A percentile compares a stretch with the other conserved stretches of the same genome.
These are phyloP conservation scores for Typhlichthys eigenmanni DNA, from an alignment of 2,797 vertebrate species.

Conservation along the genomic window DNA sequence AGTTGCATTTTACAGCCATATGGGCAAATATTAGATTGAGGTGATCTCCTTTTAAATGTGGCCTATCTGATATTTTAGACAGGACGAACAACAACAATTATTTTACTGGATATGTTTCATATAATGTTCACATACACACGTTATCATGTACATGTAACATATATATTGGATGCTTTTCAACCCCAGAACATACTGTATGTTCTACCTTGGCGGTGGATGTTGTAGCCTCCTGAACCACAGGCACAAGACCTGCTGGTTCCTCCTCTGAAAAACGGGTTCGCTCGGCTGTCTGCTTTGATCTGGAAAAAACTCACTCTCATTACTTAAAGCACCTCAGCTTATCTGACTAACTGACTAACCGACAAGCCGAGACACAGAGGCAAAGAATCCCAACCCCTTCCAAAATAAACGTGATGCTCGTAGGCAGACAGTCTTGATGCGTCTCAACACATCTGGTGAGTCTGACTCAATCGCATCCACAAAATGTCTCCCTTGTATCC, in stretches of 20 bases:
- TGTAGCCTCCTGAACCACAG: constrained; percentile 19
- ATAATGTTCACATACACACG: not conserved
- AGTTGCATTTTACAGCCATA: too few relatives aligned
- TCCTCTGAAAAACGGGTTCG: constrained; percentile 1
- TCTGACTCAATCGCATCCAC: not conserved
- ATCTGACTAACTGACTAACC: not conserved
- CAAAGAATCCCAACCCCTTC: too few relatives aligned
- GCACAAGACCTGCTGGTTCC: constrained; percentile 4
- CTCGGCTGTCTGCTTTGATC: constrained; percentile 19
- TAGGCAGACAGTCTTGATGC: too few relatives aligned
- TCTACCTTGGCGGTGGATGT: constrained; percentile 38
- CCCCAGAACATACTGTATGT: too few relatives aligned
- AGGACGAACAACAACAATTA: too few relatives aligned
- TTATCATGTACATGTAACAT: not conserved
- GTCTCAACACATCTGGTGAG: not conserved
- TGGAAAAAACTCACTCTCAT: constrained; percentile 19
- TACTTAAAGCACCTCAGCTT: not conserved
- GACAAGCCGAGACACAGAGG: constrained; percentile 2
- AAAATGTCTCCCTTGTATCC: too few relatives aligned
- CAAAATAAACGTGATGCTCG: too few relatives aligned
- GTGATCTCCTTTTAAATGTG: too few relatives aligned
- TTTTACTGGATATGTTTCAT: not conserved
- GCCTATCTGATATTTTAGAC: too few relatives aligned
- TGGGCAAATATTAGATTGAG: too few relatives aligned
- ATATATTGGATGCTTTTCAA: too few relatives aligned